Conservation (phyloP, 2,888 invertebrate genomes). For the Mimumesa dahlbomi region DNA sequence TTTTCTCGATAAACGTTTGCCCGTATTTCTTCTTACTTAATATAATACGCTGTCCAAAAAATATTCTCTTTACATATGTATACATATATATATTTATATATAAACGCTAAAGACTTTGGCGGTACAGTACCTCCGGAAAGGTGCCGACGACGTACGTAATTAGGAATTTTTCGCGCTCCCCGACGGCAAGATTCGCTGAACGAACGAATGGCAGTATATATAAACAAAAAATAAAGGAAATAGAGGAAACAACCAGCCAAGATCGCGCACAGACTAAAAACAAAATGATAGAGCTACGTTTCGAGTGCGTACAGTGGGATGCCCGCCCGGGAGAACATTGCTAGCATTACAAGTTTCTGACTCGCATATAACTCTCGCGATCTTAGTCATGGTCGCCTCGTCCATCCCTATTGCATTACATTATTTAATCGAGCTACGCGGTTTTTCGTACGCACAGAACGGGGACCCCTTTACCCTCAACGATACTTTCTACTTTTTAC, state of each 20-base stretch:
- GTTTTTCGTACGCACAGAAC: slow-evolving; percentile 5
- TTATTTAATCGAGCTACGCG: background rate
- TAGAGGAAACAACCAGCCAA: too few species aligned
- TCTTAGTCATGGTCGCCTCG: background rate
- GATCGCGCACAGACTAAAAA: too few species aligned
- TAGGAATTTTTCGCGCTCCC: background rate
- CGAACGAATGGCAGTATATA: background rate
- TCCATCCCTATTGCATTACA: background rate
- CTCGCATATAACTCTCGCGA: background rate
- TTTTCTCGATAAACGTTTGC: slow-evolving; percentile 52
- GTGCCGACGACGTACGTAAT: slow-evolving; percentile 3
- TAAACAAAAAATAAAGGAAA: too few species aligned
- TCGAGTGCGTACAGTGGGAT: slow-evolving; percentile 64
- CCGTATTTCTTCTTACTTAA: slow-evolving; percentile 5
- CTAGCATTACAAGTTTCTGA: background rate
- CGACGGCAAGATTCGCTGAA: background rate
- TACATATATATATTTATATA: background rate
- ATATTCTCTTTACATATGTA: slow-evolving; percentile 21
- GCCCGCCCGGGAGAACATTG: slow-evolving; percentile 58
- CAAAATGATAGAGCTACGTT: too few species aligned
- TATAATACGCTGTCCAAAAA: slow-evolving; percentile 18
- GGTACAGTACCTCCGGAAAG: slow-evolving; percentile 16
- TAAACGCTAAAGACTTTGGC: slow-evolving; percentile 38
- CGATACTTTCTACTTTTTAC: too few species aligned
- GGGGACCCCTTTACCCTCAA: background rate